Base-by-base conservation (phyloP, 2,888 invertebrate genomes). In the Sialis lutaria region DNA sequence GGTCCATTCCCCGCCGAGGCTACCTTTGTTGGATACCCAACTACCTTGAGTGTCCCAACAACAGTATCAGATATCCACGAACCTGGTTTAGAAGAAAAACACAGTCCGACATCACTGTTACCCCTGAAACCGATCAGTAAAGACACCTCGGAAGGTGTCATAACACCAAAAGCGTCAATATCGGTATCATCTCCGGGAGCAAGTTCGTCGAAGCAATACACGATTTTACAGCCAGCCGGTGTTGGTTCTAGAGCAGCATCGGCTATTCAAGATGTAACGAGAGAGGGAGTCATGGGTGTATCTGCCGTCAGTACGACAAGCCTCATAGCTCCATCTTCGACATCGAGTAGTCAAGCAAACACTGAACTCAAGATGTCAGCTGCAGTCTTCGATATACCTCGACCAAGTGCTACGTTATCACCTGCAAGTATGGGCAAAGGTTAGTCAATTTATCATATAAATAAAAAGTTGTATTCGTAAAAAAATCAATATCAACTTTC, bases 141-240 rank as follows among this genome's bases (percentile, higher is more conserved):
- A 47, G 48, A 61, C 1, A 54, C 59, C 22, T 55, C 59, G 40
- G 59, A 56, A 40, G 61, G 58, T 46, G 43, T 46, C 13, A 49
- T 45, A 31, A 37, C 44, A 42, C 52, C 52, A 49, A 50, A 55
- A 35, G 51, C 37, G 55, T 54, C 31, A 9, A 46, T 55, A 22
- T 54, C 57, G 31, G 55, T 60, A 40, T 61, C 60, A 53, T 67
- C 67, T 47, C 67, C 67, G 32, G 68, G 57, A 58, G 56, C 62
- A 10, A 42, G 55, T 57, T 72, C 67, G 7, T 78, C 79, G 50
- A 89, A 89, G 66, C 87, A 88, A 62, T 89, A 88, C 61, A 89
- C 88, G 50, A 87, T 87, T 54, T 69, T 89, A 52, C 88, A 89
- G 64, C 88, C 88, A 1, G 87, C 87, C 8, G 82, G 81, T 33